A percentile compares a stretch with the other conserved stretches of the same genome.
Evolutionary conservation across 2,113 vertebrate genomes (phyloP).

Genomic region (Oxygymnocypris stewartii): DNA sequence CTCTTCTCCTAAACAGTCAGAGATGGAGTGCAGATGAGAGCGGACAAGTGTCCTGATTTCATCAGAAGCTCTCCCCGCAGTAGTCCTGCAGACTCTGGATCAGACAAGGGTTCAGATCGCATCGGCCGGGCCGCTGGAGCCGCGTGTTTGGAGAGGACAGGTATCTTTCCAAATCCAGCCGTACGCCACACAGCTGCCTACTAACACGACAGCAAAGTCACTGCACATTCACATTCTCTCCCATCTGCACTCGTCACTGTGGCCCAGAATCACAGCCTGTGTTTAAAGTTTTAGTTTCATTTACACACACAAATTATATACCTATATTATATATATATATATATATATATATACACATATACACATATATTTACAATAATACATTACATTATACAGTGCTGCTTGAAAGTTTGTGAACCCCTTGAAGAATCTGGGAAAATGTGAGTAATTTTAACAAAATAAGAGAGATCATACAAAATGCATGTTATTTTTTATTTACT

Average conservation of each 20-base stretch:
- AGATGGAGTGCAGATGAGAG: constrained; percentile 20
- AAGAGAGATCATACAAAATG: too few species aligned
- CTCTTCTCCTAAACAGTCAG: background rate
- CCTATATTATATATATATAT: too few species aligned
- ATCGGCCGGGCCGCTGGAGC: constrained; percentile 58
- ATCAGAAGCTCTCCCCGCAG: constrained; percentile 48
- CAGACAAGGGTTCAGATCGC: constrained; percentile 67
- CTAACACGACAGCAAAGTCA: constrained; percentile 63
- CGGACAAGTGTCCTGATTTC: constrained; percentile 51
- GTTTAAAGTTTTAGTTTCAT: background rate
- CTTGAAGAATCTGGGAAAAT: too few species aligned
- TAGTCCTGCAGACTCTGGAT: constrained; percentile 45
- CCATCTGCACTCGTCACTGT: background rate
- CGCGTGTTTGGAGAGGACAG: constrained; percentile 65
- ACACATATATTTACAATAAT: too few species aligned
- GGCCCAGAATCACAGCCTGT: background rate
- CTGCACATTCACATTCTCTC: constrained; percentile 61
- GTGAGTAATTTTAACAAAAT: too few species aligned
- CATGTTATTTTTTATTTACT: too few species aligned
- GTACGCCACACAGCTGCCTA: constrained; percentile 56
- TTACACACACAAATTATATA: background rate
- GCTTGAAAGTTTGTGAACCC: too few species aligned
- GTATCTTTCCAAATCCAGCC: constrained; percentile 67
- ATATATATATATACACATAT: too few species aligned
- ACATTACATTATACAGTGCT: too few species aligned